These are phyloP conservation scores for Drosophila rubida DNA, from an alignment of 2,888 invertebrate genomes.

Conservation along the genomic window DNA sequence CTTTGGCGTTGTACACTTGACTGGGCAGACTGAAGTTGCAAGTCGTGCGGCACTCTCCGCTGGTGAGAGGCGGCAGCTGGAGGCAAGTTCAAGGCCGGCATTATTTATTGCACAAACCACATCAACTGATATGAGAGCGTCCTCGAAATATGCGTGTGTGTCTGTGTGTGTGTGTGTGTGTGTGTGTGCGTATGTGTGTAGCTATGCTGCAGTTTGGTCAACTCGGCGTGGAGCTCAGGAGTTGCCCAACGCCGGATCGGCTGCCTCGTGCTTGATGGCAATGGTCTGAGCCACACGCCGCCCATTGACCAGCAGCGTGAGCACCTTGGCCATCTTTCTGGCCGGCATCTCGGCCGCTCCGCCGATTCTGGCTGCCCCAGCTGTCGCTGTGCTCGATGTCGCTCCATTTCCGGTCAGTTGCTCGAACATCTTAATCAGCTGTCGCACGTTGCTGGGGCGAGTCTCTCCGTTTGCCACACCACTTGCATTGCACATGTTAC, in stretches of 20 bases:
- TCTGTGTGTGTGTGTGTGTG: no score
- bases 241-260: neutral
- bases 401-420: neutral
- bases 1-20: neutral
- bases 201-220: no score
- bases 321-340: neutral
- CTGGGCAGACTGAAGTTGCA: neutral
- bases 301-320: conserved; percentile 37
- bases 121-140: no score
- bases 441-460: conserved; percentile 16
- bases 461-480: neutral
- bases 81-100: neutral
- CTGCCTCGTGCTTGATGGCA: neutral
- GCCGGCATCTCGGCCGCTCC: no score
- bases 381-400: neutral
- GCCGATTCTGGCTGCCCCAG: neutral
- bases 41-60: neutral
- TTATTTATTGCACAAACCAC: neutral
- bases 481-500: conserved; percentile 16
- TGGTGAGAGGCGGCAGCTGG: neutral
- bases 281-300: conserved; percentile 17
- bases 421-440: conserved; percentile 37
- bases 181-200: no score
- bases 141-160: no score
- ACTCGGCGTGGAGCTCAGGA: neutral